phyloP scores from a whole-genome alignment of 2,797 vertebrate species.

The Crypturellus tataupa region DNA sequence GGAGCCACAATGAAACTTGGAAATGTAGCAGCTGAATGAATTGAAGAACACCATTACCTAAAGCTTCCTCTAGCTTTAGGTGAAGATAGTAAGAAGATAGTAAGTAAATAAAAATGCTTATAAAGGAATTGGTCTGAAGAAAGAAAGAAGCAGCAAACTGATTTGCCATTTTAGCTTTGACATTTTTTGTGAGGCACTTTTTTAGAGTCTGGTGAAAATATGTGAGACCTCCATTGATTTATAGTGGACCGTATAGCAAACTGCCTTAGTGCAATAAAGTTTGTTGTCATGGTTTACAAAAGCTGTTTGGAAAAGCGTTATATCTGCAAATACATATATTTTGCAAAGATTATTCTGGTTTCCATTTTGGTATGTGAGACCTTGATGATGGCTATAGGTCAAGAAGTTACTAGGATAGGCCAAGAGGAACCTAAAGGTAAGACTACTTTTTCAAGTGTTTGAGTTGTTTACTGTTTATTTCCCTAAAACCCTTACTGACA shows the following conservation, averaged over 20 bases:
- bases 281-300: not conserved
- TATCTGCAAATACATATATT: not conserved
- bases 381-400: not conserved
- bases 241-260: not conserved
- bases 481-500: not conserved
- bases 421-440: not conserved
- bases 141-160: not conserved
- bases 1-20: not conserved
- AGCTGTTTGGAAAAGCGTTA: not conserved
- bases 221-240: not conserved
- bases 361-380: not conserved
- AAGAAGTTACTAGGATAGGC: not conserved
- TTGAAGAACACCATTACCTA: not conserved
- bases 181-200: not conserved
- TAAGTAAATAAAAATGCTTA: not conserved
- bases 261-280: not conserved
- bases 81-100: not conserved
- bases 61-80: not conserved
- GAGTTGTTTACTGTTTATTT: constrained; percentile 27
- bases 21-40: not conserved
- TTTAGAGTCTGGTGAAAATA: not conserved
- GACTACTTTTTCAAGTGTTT: not conserved
- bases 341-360: not conserved
- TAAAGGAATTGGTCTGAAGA: not conserved
- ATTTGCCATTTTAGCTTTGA: not conserved